Evolutionary conservation across 2,797 vertebrate genomes (phyloP).

Genomic region (Bucorvus abyssinicus): DNA sequence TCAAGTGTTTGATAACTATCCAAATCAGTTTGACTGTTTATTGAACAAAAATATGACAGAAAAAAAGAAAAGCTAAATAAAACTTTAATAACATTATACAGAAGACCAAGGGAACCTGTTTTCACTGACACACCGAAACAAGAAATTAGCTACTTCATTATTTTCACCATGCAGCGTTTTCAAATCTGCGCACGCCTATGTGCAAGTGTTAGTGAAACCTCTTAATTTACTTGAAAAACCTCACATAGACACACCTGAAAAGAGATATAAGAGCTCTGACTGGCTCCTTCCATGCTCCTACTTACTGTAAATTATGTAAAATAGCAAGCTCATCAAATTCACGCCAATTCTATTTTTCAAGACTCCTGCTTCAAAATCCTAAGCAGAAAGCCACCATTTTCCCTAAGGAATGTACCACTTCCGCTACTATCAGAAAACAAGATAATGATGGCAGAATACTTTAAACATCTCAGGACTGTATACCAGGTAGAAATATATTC

Average conservation of each 20-base stretch:
- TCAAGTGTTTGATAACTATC: background rate
- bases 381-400: background rate
- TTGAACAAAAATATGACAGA: background rate
- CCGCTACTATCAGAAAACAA: background rate
- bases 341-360: background rate
- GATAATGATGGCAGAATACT: background rate
- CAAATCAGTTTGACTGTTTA: background rate
- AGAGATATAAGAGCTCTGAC: background rate
- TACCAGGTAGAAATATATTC: background rate
- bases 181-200: background rate
- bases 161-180: background rate
- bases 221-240: background rate
- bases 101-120: background rate
- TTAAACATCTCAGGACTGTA: background rate
- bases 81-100: background rate
- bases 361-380: background rate
- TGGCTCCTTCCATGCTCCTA: background rate
- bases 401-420: background rate
- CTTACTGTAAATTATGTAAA: background rate
- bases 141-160: background rate
- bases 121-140: background rate
- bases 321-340: background rate
- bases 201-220: background rate
- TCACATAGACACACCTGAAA: background rate
- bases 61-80: background rate